Evolutionary conservation across 1,140 invertebrate genomes (phyloP), one percentile per base, ranked within the genome.

Genomic region (Chymomyza costata): DNA sequence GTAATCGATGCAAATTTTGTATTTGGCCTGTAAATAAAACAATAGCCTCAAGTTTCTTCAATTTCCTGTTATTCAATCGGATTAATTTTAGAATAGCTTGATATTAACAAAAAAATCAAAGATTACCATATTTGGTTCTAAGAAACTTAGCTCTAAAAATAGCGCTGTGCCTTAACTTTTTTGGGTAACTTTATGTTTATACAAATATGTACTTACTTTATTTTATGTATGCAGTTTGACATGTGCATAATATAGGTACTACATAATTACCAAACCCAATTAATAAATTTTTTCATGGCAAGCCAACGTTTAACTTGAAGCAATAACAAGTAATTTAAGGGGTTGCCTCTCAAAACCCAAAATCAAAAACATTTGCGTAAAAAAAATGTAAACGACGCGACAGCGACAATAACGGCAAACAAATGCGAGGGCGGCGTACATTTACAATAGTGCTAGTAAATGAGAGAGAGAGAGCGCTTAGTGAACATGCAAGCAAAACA

Each of bases 331-430:
- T 71, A 59, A 71, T 65, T 47, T 47, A 59, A 63, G 53, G 67
- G 66, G 50, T 59, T 64, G 61, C 51, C 63, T 50, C 71, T 64
- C 71, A 71, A 66, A 66, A 80, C 64, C 60, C 67, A 65, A 49
- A 65, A 59, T 50, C 65, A 65, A 65, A 65, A 74, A 74, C 70
- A 74, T 76, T 74, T 76, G 70, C 65, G 54, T 34, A 21, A 48
- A 28, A 21, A 31, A n/a, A n/a, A n/a, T n/a, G n/a, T n/a, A n/a
- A n/a, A 38, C 40, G 43, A 15, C 40, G 21, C 18, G 30, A 10
- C 19, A 41, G 21, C 18, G 30, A 10, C 19, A 51, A n/a, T n/a
- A n/a, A 30, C n/a, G 18, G 19, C 30, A 53, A 28, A 25, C 30
- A 45, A 58, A 38, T 32, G 45, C 15, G 39, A 46, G 30, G 32